Base-by-base conservation (phyloP, 2,888 invertebrate genomes). In the Drosophila vallismaia region DNA sequence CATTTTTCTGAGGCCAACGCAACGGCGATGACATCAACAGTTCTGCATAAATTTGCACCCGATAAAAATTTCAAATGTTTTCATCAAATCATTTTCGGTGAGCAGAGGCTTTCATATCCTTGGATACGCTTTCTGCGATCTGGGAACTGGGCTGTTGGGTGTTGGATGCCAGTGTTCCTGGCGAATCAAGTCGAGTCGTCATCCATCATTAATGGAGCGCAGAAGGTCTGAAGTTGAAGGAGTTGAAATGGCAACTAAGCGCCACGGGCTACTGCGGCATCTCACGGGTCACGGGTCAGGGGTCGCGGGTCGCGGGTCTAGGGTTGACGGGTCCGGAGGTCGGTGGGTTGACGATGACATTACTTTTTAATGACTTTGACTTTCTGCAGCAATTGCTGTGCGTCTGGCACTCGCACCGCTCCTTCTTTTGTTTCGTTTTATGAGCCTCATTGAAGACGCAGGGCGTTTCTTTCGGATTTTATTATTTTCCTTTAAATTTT, bases 41-140 rank as follows among this genome's bases (percentile, higher is more conserved):
- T 88, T 88, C 89, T 85, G 89, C 87, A 88, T 88, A 89, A 89
- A 89, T 88, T 88, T 89, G 81, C 89, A 89, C 85, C 83, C 84
- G 83, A 89, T 88, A 89, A 89, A 89, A 88, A 86, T 82, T 81
- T 89, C 85, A 89, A 89, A 89, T 87, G 87, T 87, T 87, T 85
- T 83, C 89, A 83, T 89, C 85, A 78, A 80, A 77, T 81, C 83
- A 81, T 85, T 81, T 87, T 81, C 71, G 70, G 76, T 46, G 63
- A 54, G 54, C 56, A 53, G 70, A 64, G 66, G 71, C 76, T 19
- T 19, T 2, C 19, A 19, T 19, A 71, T 72, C 55, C 64, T 51
- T 33, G 9, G 49, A 12, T 8, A 49, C n/a, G 49, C 26, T 26
- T 24, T 26, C 7, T 46, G 45, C 14, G 54, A 8, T 14, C 24